Evolutionary conservation across 1,140 invertebrate species (phyloP).

Genomic region (Bombyx mandarina): DNA sequence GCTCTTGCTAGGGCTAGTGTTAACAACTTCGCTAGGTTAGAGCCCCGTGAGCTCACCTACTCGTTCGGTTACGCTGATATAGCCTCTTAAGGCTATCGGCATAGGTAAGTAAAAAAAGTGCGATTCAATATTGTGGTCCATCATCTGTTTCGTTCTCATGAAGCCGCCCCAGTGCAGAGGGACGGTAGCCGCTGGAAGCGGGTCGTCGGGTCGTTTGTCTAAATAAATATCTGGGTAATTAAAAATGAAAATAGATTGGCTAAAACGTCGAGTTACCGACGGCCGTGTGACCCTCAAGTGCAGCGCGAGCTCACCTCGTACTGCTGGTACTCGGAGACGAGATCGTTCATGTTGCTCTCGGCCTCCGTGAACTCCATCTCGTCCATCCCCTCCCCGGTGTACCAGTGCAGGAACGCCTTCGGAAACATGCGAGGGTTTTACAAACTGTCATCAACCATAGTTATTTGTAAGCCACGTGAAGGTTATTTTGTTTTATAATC

Average conservation of each 20-base stretch:
- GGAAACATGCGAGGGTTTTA: too few species aligned
- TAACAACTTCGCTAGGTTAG: too few species aligned
- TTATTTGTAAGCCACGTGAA: neutral
- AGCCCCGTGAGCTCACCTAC: too few species aligned
- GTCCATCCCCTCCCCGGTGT: constrained; percentile 88
- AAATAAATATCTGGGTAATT: neutral
- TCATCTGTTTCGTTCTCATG: neutral
- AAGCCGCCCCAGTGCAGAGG: neutral
- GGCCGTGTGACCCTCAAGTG: too few species aligned
- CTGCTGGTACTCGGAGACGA: constrained; percentile 91
- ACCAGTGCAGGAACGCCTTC: constrained; percentile 81
- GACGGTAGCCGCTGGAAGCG: neutral
- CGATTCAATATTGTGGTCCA: neutral
- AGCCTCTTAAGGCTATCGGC: neutral
- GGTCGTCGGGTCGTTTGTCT: neutral
- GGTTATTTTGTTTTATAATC: neutral
- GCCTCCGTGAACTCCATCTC: constrained; percentile 89
- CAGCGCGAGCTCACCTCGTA: constrained; percentile 77
- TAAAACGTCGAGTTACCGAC: neutral
- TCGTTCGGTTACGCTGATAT: neutral
- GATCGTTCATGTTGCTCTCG: constrained; percentile 87
- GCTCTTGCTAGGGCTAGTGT: too few species aligned
- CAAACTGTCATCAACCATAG: too few species aligned
- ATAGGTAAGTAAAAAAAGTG: neutral
- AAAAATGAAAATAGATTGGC: neutral